A percentile compares a stretch with the other conserved stretches of the same genome.
phyloP scores from a whole-genome alignment of 2,888 invertebrate genomes.

The Ephialtes manifestator region DNA sequence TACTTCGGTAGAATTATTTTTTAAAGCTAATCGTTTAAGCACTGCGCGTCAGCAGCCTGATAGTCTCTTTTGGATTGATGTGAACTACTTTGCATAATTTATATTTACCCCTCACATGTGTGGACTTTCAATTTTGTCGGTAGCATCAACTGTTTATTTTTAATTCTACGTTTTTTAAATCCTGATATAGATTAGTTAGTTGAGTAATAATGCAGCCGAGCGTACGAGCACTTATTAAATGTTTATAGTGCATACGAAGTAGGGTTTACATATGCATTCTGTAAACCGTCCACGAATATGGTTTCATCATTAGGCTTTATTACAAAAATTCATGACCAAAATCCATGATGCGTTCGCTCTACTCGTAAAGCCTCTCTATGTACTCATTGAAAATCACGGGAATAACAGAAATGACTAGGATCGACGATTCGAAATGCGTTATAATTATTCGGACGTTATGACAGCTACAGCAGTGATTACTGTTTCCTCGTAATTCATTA shows the following conservation, averaged over 20 bases:
- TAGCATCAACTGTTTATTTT: background rate
- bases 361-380: background rate
- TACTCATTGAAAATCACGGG: background rate
- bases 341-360: background rate
- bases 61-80: slow-evolving; percentile 11
- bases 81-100: background rate
- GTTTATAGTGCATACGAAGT: background rate
- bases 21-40: slow-evolving; percentile 19
- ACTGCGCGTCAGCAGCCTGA: background rate
- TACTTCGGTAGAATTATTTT: slow-evolving; percentile 29
- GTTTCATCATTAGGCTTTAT: background rate
- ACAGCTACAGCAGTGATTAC: background rate
- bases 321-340: background rate
- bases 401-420: background rate
- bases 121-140: background rate
- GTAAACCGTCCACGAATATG: background rate
- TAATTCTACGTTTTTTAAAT: background rate
- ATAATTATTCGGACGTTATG: background rate
- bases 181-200: background rate
- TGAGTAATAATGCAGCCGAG: background rate
- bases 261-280: background rate
- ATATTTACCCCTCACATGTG: background rate
- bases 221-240: background rate
- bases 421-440: background rate
- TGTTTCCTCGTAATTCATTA: background rate